Evolutionary conservation across 2,113 vertebrate species (phyloP).

Genomic region (Stomatorhinus ivindoensis): DNA sequence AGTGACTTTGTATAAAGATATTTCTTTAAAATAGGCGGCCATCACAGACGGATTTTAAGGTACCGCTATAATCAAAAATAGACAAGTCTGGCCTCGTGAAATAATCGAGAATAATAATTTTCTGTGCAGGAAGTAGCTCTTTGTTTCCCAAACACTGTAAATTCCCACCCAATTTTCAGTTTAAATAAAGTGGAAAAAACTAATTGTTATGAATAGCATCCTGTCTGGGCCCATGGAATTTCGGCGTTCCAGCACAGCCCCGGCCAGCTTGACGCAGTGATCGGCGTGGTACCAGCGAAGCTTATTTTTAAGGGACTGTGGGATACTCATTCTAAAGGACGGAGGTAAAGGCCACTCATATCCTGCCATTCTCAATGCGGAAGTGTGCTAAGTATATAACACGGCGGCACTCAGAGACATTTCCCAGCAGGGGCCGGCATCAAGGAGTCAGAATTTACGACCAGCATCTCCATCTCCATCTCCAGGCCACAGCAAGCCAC

Average conservation of each 20-base stretch:
- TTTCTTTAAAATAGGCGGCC: background rate
- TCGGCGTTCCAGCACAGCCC: background rate
- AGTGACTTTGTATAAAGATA: background rate
- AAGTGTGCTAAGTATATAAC: constrained; percentile 37
- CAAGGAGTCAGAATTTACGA: constrained; percentile 10
- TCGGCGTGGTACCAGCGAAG: constrained; percentile 18
- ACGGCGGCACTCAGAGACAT: constrained; percentile 12
- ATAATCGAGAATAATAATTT: background rate
- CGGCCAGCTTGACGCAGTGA: background rate
- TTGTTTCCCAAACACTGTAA: constrained; percentile 10
- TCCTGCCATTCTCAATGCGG: constrained; percentile 58
- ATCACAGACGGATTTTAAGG: background rate
- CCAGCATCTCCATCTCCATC: background rate
- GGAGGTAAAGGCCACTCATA: constrained; percentile 49
- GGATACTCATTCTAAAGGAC: constrained; percentile 40
- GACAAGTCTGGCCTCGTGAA: background rate
- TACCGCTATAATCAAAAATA: background rate
- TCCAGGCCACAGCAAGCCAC: background rate
- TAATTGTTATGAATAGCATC: constrained; percentile 22
- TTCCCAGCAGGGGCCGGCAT: background rate
- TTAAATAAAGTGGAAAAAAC: constrained; percentile 10
- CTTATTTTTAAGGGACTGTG: constrained; percentile 43
- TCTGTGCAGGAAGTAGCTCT: constrained; percentile 15
- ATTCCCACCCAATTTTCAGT: constrained; percentile 12
- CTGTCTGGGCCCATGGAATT: constrained; percentile 20